Evolutionary conservation across 2,113 vertebrate species (phyloP), one percentile per base, ranked within the genome.

Genomic region (Indicator indicator): DNA sequence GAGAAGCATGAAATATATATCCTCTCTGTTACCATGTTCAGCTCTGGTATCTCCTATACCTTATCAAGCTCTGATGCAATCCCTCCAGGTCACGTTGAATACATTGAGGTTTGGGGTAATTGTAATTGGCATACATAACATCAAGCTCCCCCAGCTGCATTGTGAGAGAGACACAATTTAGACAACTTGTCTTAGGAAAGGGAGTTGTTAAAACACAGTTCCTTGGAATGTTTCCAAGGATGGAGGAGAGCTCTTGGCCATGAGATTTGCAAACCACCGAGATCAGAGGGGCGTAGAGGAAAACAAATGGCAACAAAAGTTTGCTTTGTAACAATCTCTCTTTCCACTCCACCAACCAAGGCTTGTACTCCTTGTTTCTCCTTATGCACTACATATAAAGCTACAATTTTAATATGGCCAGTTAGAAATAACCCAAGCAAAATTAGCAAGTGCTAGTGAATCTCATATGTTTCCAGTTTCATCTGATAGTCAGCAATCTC

Each of bases 141-240:
- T 42, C 58, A 83, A 68, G 16, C 17, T 30, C 58, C 48, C 27
- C 19, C 19, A 62, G 54, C 62, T 26, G 16, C 18, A 73, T 27
- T 83, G 12, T 16, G 54, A 81, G 52, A 24, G 18, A 33, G 30
- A 80, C 0, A n/a, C 0, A n/a, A 70, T 74, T 55, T 70, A 71
- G 62, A 75, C 2, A 70, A 50, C 2, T 60, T 48, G 13, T 16
- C 6, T 68, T 83, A 26, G 54, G 33, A 77, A 81, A 38, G 2
- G 13, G 10, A 6, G 0, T 19, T 13, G 2, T 54, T 38, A 88
- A 88, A 21, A 30, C 12, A 44, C 0, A 0, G 12, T 12, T 73
- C 42, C 83, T 58, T 44, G 24, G 59, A 77, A 72, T 9, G 23
- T 33, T 73, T 77, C 38, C 11, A 6, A 12, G 24, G 16, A 27